Conservation (phyloP, 1,140 invertebrate species). For the Pseudomyrmex cubaensis region DNA sequence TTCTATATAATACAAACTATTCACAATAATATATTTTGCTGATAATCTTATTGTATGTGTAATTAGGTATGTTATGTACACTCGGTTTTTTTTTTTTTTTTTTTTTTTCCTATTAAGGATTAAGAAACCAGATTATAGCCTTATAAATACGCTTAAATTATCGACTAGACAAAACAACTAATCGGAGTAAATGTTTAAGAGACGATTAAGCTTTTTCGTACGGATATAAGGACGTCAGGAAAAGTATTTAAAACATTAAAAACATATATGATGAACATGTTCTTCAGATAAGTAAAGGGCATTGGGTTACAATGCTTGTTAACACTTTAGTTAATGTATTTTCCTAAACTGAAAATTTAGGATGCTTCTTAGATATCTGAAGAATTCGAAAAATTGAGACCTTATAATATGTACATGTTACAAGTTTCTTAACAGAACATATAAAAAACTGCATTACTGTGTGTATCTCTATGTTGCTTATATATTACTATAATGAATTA, state of each 20-base stretch:
- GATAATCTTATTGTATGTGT: neutral
- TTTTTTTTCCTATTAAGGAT: neutral
- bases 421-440: neutral
- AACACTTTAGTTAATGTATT: no score
- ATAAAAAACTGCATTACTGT: slow-evolving; percentile 35
- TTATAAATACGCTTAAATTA: slow-evolving; percentile 63
- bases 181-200: slow-evolving; percentile 8
- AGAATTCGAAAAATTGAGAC: neutral
- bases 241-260: no score
- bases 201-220: neutral
- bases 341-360: neutral
- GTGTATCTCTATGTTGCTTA: slow-evolving; percentile 42
- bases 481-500: no score
- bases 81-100: slow-evolving; percentile 20
- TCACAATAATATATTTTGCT: slow-evolving; percentile 26
- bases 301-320: no score
- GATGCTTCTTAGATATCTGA: neutral
- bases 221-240: no score
- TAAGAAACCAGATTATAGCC: slow-evolving; percentile 37
- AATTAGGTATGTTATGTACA: neutral
- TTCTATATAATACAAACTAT: no score
- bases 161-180: slow-evolving; percentile 29
- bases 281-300: no score
- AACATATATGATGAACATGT: no score
- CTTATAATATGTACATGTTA: neutral